Evolutionary conservation across 2,797 vertebrate genomes (phyloP).

Genomic region (Gambusia yucatana): DNA sequence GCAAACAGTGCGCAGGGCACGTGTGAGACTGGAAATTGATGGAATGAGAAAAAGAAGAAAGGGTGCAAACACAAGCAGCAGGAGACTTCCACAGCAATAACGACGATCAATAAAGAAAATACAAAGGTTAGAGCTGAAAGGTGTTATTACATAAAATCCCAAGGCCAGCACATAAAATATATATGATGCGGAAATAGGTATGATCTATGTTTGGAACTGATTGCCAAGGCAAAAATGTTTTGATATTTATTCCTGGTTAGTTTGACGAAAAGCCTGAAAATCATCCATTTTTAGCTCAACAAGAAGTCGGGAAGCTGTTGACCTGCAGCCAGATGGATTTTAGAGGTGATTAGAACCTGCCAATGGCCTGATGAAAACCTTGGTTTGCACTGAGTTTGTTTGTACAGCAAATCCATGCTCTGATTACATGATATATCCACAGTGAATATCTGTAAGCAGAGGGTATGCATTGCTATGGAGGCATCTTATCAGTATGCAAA

Average conservation of each 20-base stretch:
- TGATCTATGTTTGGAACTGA: conserved; percentile 38
- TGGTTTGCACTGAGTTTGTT: conserved; percentile 76
- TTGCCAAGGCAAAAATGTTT: conserved; percentile 29
- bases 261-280: conserved; percentile 16
- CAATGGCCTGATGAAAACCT: conserved; percentile 79
- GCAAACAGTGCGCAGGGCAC: conserved; percentile 60
- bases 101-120: conserved; percentile 68
- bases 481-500: conserved; percentile 78
- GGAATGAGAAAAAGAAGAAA: conserved; percentile 29
- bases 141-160: conserved; percentile 55
- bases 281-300: conserved; percentile 34
- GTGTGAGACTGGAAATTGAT: conserved; percentile 62
- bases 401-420: conserved; percentile 79
- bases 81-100: conserved; percentile 66
- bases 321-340: conserved; percentile 75
- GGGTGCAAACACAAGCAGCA: conserved; percentile 55
- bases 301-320: conserved; percentile 65
- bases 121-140: conserved; percentile 46
- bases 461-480: conserved; percentile 60
- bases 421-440: conserved; percentile 81
- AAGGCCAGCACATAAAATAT: conserved; percentile 68
- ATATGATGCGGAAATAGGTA: conserved; percentile 54
- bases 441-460: conserved; percentile 60
- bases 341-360: conserved; percentile 75
- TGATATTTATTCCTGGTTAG: conserved; percentile 32